Percentiles rank a stretch among this genome's conserved stretches.
These are phyloP conservation scores for Myiopsitta monachus DNA, from an alignment of 2,113 vertebrate species.

Conservation along the genomic window DNA sequence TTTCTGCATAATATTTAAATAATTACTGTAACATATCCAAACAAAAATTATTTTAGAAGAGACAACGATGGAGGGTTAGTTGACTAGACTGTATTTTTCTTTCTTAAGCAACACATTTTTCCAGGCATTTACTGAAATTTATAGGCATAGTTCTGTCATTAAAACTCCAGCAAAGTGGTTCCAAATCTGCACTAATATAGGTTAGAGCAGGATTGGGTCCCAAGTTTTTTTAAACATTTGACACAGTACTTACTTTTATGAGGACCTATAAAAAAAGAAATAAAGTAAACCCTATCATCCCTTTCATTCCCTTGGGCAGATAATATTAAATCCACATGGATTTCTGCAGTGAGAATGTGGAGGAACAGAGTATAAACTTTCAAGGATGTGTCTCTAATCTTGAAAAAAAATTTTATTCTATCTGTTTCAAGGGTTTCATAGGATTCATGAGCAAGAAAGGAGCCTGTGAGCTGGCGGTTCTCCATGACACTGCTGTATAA, in stretches of 20 bases:
- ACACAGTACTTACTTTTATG: slow-evolving; percentile 43
- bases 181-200: background rate
- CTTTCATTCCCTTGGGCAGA: background rate
- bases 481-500: background rate
- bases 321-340: slow-evolving; percentile 15
- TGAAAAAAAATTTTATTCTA: background rate
- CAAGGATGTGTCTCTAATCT: background rate
- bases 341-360: background rate
- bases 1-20: background rate
- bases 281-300: slow-evolving; percentile 7
- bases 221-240: slow-evolving; percentile 31
- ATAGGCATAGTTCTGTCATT: background rate
- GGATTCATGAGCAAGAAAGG: background rate
- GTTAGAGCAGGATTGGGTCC: background rate
- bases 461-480: background rate
- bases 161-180: background rate
- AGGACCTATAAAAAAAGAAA: background rate
- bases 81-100: background rate
- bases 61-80: background rate
- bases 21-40: background rate
- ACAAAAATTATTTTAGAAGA: slow-evolving; percentile 1
- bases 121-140: slow-evolving; percentile 11
- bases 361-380: background rate
- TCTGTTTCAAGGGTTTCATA: background rate
- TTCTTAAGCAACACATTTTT: background rate